Evolutionary conservation across 2,113 vertebrate genomes (phyloP), one percentile per base, ranked within the genome.

Genomic region (Chlorodrepanis virens): DNA sequence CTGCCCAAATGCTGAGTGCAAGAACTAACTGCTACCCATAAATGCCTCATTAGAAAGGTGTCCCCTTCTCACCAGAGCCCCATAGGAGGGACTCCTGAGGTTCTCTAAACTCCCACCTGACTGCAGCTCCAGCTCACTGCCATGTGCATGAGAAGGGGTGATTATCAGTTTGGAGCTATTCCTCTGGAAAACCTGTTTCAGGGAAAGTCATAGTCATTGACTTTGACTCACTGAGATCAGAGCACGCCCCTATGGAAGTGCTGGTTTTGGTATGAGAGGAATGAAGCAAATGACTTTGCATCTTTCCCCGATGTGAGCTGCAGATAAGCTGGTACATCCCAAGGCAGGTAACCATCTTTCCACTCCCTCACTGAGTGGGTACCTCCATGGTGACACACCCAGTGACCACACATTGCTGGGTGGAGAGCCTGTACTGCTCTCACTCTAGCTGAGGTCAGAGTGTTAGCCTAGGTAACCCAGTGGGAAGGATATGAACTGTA

Each of bases 331-430:
- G 15, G 20, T 10, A 31, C 33, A 12, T 72, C 40, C 44, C n/a
- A 35, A 29, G 11, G 35, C 44, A 59, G 54, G 39, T 10, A 28
- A 12, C 10, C 24, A 45, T 28, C 56, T n/a, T 68, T 37, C 40
- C 1, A 1, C 44, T n/a, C 21, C 29, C 35, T 5, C 35, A 8
- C 5, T 0, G 4, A 11, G 10, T 31, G n/a, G 14, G 28, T n/a
- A 39, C 28, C 18, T 27, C 19, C 0, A 0, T 31, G 63, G 29
- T 49, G 54, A 31, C 44, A 10, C 63, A 69, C 17, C 22, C 44
- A 19, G 7, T 22, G 37, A 28, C 37, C 20, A 7, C 5, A 4
- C 4, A 5, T n/a, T 5, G 2, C 44, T 49, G 61, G 5, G 11
- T 71, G 24, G 22, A 15, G 7, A 35, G 18, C 29, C 68, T 0